Percentiles rank a stretch among this genome's conserved stretches.
Evolutionary conservation across 2,113 vertebrate species (phyloP).

Genomic region (Pteropus alecto): DNA sequence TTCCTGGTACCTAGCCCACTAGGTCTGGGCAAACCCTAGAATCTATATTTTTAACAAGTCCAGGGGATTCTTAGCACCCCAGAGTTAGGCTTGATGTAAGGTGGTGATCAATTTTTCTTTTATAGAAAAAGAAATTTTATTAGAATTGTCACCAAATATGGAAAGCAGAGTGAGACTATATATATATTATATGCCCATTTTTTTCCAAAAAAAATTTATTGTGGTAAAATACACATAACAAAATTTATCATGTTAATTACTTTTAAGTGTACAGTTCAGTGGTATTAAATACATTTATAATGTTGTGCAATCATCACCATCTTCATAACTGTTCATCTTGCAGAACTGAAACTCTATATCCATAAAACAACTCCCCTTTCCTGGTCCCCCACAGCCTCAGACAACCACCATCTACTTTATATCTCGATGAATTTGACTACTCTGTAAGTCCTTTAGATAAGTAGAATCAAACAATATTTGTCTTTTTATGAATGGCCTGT

Average conservation of each 20-base stretch:
- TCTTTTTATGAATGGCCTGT: not conserved
- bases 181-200: not conserved
- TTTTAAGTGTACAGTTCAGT: not conserved
- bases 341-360: not conserved
- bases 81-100: not conserved
- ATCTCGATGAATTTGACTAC: not conserved
- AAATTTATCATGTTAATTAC: not conserved
- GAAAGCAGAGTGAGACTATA: not conserved
- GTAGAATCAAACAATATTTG: not conserved
- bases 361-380: not conserved
- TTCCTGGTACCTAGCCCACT: not conserved
- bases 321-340: not conserved
- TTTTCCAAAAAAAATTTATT: not conserved
- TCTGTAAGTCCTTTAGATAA: not conserved
- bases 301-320: not conserved
- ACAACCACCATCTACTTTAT: not conserved
- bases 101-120: not conserved
- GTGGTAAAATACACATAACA: not conserved
- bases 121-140: not conserved
- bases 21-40: not conserved
- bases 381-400: not conserved
- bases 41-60: not conserved
- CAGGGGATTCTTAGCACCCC: not conserved
- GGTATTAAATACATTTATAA: not conserved
- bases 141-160: not conserved